Conservation (phyloP, 64 coral and sea anemone species). For the Montipora cactus region DNA sequence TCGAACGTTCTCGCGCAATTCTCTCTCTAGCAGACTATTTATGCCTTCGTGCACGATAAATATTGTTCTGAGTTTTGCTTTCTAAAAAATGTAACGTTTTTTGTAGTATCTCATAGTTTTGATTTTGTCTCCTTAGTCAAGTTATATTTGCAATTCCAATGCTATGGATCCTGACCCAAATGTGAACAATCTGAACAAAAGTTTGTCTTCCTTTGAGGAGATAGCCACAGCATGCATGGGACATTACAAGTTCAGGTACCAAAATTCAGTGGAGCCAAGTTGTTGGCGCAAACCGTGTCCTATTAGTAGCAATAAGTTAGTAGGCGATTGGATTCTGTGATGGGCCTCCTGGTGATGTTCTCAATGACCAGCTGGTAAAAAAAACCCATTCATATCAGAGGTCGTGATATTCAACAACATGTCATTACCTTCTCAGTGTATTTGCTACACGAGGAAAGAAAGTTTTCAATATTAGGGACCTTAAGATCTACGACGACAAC, state of each 20-base stretch:
- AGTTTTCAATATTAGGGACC: too few relatives aligned
- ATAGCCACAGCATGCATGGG: constrained; percentile 90
- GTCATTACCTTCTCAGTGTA: too few relatives aligned
- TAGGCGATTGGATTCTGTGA: too few relatives aligned
- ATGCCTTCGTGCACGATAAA: not conserved
- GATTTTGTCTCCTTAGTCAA: constrained; percentile 58
- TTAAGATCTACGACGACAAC: too few relatives aligned
- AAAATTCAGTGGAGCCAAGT: not conserved
- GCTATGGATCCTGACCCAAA: constrained; percentile 89
- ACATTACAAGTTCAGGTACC: constrained; percentile 95
- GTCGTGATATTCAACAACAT: not conserved
- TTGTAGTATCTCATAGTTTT: not conserved
- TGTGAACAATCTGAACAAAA: constrained; percentile 89
- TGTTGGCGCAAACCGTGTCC: not conserved
- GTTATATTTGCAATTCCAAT: constrained; percentile 91
- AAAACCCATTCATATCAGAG: not conserved
- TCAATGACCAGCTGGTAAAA: not conserved
- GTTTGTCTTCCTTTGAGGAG: constrained; percentile 89
- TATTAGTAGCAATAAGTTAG: too few relatives aligned
- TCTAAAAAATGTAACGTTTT: not conserved
- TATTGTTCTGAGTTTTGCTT: not conserved
- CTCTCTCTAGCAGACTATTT: too few relatives aligned
- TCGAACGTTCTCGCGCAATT: too few relatives aligned
- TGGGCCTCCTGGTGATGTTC: too few relatives aligned
- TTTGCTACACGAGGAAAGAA: too few relatives aligned